Evolutionary conservation across 2,888 invertebrate genomes (phyloP).

Genomic region (Micoletzkya japonica): DNA sequence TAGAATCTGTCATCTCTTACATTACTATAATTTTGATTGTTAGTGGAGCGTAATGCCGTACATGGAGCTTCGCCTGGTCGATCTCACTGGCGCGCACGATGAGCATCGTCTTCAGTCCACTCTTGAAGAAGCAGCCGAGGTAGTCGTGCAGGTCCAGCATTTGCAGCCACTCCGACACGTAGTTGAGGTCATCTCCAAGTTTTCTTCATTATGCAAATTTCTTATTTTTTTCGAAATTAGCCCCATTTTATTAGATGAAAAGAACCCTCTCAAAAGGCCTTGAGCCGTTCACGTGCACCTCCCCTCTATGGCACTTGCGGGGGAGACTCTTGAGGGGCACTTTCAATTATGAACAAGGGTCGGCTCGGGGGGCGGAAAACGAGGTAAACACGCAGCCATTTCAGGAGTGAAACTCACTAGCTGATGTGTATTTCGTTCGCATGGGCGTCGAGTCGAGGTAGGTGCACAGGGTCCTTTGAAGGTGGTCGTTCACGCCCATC

Average conservation of each 20-base stretch:
- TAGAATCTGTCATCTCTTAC: too few species aligned
- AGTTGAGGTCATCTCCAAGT: constrained; percentile 40
- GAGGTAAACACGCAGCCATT: not conserved
- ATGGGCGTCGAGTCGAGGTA: constrained; percentile 1
- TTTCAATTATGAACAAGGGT: too few species aligned
- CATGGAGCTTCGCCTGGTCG: constrained; percentile 33
- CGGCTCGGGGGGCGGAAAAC: too few species aligned
- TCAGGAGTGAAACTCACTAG: constrained; percentile 2
- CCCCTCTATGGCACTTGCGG: too few species aligned
- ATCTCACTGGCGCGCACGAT: constrained; percentile 37
- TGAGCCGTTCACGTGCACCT: too few species aligned
- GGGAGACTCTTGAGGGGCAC: too few species aligned
- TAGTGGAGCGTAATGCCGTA: constrained; percentile 6
- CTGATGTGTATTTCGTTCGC: not conserved
- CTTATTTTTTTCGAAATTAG: not conserved
- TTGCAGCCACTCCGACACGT: constrained; percentile 58
- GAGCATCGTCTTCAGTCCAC: constrained; percentile 49
- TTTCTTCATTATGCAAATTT: not conserved
- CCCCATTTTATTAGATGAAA: not conserved
- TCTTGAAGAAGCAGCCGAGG: constrained; percentile 50
- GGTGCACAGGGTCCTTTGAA: constrained; percentile 1
- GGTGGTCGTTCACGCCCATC: constrained; percentile 17
- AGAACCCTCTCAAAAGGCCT: not conserved
- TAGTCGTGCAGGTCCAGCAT: constrained; percentile 50
- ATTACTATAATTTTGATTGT: constrained; percentile 15